Base-by-base conservation (phyloP, 35 echinoderm and acorn worm genomes). In the Apostichopus japonicus region DNA sequence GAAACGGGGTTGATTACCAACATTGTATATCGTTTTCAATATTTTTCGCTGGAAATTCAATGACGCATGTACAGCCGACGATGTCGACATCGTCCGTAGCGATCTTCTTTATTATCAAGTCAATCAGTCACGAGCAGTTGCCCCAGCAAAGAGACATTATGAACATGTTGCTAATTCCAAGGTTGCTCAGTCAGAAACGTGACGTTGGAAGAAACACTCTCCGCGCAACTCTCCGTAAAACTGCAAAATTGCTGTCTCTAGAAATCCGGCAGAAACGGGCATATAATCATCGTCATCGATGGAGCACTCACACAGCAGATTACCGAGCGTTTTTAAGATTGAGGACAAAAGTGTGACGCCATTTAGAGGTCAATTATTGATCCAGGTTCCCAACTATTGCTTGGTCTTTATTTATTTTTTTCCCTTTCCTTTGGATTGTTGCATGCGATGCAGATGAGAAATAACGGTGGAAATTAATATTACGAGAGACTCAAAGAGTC, bases 291-390 rank as follows among this genome's bases (percentile, higher is more conserved):
- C 17, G 22, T 75, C 71, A 57, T 84, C 17, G 81, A 84, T 19
- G 17, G 53, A 84, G 81, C 56, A 59, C 53, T 84, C 81, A 58
- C 56, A 16, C 81, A 84, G 54, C 16, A 84, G 81, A 84, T 84
- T 84, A 58, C 56, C 9, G 56, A 84, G 56, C 54, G 16, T 84
- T 58, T 83, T 84, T 57, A 55, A 53, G 54, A 84, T 17, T 8
- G 55, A 59, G 81, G 27, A 84, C 81, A 84, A 84, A 84, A 84
- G 81, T 84, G 55, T 84, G 81, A 84, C 81, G 81, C 81, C 81
- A 84, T 84, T 84, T 84, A 84, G 81, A 58, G 81, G 81, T 84
- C 81, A 84, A 84, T 84, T 84, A 84, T 84, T 16, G 81, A 84
- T 84, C 56, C 54, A 84, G 56, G 81, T 84, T 84, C 56, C 81